Evolutionary conservation across 2,113 vertebrate species (phyloP).

Genomic region (Mesembrinibis cayennensis): DNA sequence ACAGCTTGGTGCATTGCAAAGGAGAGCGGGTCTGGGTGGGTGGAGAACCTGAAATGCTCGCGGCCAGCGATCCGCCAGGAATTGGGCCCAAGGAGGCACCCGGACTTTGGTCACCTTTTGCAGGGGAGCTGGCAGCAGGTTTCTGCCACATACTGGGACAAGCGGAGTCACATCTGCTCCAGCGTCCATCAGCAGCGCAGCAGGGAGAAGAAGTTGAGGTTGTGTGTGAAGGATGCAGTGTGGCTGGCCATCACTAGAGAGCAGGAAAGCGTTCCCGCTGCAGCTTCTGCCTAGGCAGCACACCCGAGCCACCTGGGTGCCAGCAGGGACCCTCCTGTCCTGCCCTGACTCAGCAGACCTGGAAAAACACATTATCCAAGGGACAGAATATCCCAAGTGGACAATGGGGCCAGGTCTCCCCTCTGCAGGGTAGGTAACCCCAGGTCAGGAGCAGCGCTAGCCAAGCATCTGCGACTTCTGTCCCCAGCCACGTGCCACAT

Average conservation of each 20-base stretch:
- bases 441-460: neutral
- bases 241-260: conserved; percentile 56
- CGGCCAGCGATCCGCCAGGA: neutral
- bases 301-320: neutral
- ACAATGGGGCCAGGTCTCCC: neutral
- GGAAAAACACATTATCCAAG: neutral
- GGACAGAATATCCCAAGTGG: neutral
- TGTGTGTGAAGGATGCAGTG: neutral
- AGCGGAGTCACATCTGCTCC: neutral
- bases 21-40: neutral
- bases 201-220: neutral
- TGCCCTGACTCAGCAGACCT: neutral
- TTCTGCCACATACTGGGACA: neutral
- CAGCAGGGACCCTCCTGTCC: neutral
- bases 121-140: neutral
- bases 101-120: neutral
- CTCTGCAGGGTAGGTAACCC: neutral
- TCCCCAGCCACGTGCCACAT: neutral
- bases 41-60: neutral
- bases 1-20: neutral
- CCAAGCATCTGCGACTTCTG: accelerated
- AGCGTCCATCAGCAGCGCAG: neutral
- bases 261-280: conserved; percentile 37
- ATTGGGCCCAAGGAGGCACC: neutral
- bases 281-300: neutral